phyloP scores from a whole-genome alignment of 2,888 invertebrate genomes.

The Halictus ligatus region DNA sequence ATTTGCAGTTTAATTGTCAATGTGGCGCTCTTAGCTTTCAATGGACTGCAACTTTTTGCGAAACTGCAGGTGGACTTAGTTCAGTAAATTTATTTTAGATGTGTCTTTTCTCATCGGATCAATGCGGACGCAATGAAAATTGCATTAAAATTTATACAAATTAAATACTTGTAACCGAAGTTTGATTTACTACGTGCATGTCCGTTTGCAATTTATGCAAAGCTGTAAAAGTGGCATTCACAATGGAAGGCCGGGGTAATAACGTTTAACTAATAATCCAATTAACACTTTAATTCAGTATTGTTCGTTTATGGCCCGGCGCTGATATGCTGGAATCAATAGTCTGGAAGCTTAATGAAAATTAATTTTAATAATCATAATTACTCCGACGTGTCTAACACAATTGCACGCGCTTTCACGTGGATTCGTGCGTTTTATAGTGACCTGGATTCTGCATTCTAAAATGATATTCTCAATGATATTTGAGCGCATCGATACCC shows the following conservation, averaged over 20 bases:
- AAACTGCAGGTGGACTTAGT: background rate
- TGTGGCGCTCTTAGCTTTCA: background rate
- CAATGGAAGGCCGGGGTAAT: background rate
- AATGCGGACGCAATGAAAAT: no score
- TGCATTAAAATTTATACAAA: no score
- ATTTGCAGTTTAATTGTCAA: background rate
- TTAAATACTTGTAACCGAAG: no score
- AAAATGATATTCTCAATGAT: no score
- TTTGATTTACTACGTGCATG: background rate
- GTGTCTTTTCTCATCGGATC: no score
- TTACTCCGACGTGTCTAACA: background rate
- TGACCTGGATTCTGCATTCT: background rate
- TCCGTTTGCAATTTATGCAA: background rate
- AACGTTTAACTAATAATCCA: slow-evolving; percentile 5
- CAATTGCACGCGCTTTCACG: background rate
- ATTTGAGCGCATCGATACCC: background rate
- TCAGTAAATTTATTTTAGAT: no score
- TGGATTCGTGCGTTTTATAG: background rate
- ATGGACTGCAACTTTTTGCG: background rate
- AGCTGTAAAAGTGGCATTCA: background rate
- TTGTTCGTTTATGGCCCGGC: background rate
- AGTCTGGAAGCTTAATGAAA: background rate
- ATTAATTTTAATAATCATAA: slow-evolving; percentile 1
- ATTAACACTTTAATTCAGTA: slow-evolving; percentile 1
- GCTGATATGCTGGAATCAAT: background rate